These are phyloP conservation scores for Apeira syringaria DNA, from an alignment of 2,888 invertebrate species.

Conservation along the genomic window DNA sequence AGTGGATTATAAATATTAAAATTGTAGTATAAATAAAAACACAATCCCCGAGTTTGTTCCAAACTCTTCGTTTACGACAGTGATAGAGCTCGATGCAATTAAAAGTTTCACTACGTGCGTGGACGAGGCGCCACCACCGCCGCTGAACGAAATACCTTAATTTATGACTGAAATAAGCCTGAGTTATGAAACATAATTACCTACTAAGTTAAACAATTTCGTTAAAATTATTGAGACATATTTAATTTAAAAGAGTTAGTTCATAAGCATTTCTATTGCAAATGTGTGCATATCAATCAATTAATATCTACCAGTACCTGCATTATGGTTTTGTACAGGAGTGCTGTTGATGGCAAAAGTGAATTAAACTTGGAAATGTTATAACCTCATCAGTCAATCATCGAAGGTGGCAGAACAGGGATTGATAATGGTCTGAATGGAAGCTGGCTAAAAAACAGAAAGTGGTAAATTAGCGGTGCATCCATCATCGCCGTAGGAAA, in stretches of 20 bases:
- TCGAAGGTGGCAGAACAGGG: conserved; percentile 9
- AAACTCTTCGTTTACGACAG: conserved; percentile 73
- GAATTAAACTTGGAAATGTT: too few relatives aligned
- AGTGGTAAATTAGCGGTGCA: conserved; percentile 54
- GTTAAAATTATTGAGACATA: too few relatives aligned
- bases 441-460: conserved; percentile 30
- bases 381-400: conserved; percentile 7
- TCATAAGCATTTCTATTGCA: too few relatives aligned
- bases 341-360: too few relatives aligned
- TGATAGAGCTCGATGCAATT: conserved; percentile 81
- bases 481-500: conserved; percentile 69
- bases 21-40: conserved; percentile 40
- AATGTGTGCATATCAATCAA: too few relatives aligned
- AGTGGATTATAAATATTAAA: conserved; percentile 33
- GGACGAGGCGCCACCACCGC: conserved; percentile 69
- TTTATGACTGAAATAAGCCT: conserved; percentile 76
- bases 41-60: conserved; percentile 61
- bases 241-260: too few relatives aligned
- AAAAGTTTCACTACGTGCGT: conserved; percentile 83
- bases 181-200: conserved; percentile 79
- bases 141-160: conserved; percentile 66
- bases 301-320: too few relatives aligned
- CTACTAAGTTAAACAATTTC: too few relatives aligned
- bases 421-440: conserved; percentile 19
- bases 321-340: too few relatives aligned